phyloP scores from a whole-genome alignment of 2,113 vertebrate genomes.

The Mobula birostris region DNA sequence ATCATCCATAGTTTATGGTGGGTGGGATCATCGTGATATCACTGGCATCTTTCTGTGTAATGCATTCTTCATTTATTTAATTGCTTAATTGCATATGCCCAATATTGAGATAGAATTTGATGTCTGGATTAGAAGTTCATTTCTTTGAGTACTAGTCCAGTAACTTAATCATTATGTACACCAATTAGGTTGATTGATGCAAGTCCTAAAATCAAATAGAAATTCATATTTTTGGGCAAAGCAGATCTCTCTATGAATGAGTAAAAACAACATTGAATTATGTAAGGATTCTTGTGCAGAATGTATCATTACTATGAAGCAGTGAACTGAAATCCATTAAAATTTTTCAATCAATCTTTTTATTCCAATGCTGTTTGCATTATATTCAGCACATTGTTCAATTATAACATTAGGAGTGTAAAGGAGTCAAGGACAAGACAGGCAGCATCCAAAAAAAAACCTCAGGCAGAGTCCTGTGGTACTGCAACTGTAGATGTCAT shows the following conservation, averaged over 20 bases:
- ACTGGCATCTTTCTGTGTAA: no score
- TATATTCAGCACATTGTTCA: not conserved
- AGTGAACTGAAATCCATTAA: not conserved
- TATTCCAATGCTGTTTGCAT: slow-evolving; percentile 17
- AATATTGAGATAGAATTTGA: no score
- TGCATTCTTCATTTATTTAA: no score
- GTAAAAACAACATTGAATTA: not conserved
- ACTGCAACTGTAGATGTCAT: not conserved
- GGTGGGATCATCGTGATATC: no score
- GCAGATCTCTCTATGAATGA: not conserved
- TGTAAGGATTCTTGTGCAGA: not conserved
- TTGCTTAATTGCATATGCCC: no score
- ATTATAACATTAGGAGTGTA: slow-evolving; percentile 16
- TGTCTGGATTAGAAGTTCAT: no score
- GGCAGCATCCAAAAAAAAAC: not conserved
- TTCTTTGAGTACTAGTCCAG: no score
- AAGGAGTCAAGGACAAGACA: not conserved
- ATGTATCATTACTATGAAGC: not conserved
- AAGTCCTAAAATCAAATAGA: not conserved
- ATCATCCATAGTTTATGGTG: no score
- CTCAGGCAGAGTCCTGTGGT: not conserved
- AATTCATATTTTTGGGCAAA: not conserved
- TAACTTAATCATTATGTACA: no score
- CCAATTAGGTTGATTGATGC: no score
- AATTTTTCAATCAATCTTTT: slow-evolving; percentile 32